Conservation (phyloP, 2,888 invertebrate species). For the Stenolophus ochropezus region DNA sequence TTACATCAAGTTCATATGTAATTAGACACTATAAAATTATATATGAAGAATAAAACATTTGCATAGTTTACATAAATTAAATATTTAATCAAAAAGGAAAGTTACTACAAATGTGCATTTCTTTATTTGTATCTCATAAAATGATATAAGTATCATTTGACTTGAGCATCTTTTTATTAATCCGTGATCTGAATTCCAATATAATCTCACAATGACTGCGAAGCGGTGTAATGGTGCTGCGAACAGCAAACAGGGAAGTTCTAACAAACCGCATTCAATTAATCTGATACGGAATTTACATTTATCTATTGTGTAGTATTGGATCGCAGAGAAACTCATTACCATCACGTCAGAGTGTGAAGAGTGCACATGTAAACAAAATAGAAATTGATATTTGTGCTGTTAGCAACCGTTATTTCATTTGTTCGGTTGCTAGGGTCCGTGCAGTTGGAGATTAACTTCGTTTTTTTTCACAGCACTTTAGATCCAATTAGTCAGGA, state of each 20-base stretch:
- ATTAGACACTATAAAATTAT: background rate
- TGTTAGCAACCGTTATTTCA: conserved; percentile 56
- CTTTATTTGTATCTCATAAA: background rate
- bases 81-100: background rate
- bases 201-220: background rate
- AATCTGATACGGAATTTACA: conserved; percentile 56
- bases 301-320: conserved; percentile 52
- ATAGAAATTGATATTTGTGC: conserved; percentile 57
- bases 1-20: no score
- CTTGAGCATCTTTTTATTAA: no score
- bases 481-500: no score
- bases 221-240: background rate
- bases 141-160: background rate
- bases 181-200: background rate
- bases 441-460: background rate
- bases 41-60: background rate
- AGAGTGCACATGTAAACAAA: conserved; percentile 56
- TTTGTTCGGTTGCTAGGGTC: conserved; percentile 17
- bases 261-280: conserved; percentile 48
- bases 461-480: no score
- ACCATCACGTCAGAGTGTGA: conserved; percentile 57
- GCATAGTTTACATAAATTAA: background rate
- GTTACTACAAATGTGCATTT: background rate
- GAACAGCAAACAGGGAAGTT: background rate
- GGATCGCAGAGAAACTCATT: conserved; percentile 54